Base-by-base conservation (phyloP, 2,113 vertebrate genomes). In the Scomber colias region DNA sequence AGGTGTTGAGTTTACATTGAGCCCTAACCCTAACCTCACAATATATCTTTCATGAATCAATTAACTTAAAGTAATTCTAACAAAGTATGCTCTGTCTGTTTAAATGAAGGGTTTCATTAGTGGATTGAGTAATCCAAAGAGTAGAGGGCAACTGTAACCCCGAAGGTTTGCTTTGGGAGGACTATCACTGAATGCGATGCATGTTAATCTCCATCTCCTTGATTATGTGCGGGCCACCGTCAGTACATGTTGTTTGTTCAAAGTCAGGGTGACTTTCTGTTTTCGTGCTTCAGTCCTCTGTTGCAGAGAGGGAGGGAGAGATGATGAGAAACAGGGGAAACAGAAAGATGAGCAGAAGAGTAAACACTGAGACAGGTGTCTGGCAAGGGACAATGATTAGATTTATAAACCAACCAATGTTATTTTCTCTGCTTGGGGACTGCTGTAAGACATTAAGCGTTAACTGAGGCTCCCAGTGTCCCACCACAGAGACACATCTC, bases 221-320 rank as follows among this genome's bases (percentile, higher is more conserved):
- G 54, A 86, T 91, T 89, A 91, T 76, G 85, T 72, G 81, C 49
- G 73, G 77, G 76, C 71, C 65, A 53, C 76, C 62, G 79, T 90
- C 79, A 31, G 74, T 75, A 72, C 82, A 71, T 27, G 49, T 65
- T 67, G 87, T 80, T 90, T 87, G 72, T 75, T 91, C 90, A 93
- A 94, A 89, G 92, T 94, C 93, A 92, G 90, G 92, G 93, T 94
- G 93, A 94, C 93, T 92, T 94, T 93, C 87, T 85, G 35, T 73
- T 15, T 19, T 64, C 1, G 44, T 24, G 76, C 75, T 55, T 64
- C 16, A 16, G 68, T 79, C 70, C 54, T 72, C 59, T 51, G 57
- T 51, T 73, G 76, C 27, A 2, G 44, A 57, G 61, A 5, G 57
- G 54, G 75, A 17, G 59, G 64, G 72, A 51, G 45, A 40, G 35